phyloP scores from a whole-genome alignment of 2,797 vertebrate species.

The Malacoctenus gilli region DNA sequence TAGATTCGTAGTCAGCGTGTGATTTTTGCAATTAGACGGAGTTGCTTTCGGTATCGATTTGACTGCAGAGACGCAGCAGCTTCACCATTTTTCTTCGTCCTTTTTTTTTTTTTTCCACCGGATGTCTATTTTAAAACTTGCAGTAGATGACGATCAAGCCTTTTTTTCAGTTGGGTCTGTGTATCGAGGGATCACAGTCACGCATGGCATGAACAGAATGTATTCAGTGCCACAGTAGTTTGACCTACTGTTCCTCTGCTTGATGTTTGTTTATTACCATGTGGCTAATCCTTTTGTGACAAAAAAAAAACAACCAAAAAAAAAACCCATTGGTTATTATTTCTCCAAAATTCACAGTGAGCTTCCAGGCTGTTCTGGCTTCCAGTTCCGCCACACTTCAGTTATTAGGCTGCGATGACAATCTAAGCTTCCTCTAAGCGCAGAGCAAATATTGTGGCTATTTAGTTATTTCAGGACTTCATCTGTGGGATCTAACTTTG shows the following conservation, averaged over 20 bases:
- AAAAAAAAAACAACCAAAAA: too few relatives aligned
- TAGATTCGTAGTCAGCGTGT: not conserved
- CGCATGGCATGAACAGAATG: slow-evolving; percentile 9
- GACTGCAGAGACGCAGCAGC: not conserved
- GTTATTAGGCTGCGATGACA: slow-evolving; percentile 4
- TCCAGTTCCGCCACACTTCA: not conserved
- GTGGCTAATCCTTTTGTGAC: slow-evolving; percentile 2
- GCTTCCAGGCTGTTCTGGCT: not conserved
- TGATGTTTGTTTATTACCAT: slow-evolving; percentile 5
- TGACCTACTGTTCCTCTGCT: slow-evolving; percentile 1
- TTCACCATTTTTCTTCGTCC: slow-evolving; percentile 3
- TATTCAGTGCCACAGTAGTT: slow-evolving; percentile 2
- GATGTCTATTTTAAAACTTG: slow-evolving; percentile 3
- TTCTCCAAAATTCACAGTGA: not conserved
- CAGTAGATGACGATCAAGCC: slow-evolving; percentile 11
- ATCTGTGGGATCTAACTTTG: slow-evolving; percentile 7
- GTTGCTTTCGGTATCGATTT: not conserved
- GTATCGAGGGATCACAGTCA: not conserved
- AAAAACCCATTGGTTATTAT: slow-evolving; percentile 6
- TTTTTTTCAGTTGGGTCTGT: not conserved
- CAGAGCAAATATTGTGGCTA: slow-evolving; percentile 13
- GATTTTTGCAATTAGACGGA: slow-evolving; percentile 7
- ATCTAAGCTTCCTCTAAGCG: slow-evolving; percentile 1
- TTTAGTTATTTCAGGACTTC: slow-evolving; percentile 22
- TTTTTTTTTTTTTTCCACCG: slow-evolving; percentile 9